Percentiles rank a stretch among this genome's conserved stretches.
phyloP scores from a whole-genome alignment of 2,113 vertebrate genomes.

The Microcebus jonahi region DNA sequence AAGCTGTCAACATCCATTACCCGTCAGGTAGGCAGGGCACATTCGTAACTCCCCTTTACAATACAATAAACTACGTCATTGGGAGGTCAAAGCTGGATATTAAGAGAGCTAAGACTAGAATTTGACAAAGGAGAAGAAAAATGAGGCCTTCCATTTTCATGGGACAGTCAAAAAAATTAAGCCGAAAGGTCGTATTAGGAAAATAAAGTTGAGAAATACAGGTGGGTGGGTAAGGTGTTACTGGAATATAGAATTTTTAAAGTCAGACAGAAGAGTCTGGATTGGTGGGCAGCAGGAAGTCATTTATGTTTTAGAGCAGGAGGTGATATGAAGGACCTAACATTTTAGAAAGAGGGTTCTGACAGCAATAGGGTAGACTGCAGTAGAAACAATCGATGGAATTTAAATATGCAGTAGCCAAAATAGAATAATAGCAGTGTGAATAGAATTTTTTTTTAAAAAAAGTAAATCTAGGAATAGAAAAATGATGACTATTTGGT shows the following conservation, averaged over 20 bases:
- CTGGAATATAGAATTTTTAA: neutral
- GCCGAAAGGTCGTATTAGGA: neutral
- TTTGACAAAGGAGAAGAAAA: neutral
- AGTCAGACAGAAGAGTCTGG: neutral
- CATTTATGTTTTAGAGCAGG: neutral
- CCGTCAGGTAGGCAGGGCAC: neutral
- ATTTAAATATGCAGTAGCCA: neutral
- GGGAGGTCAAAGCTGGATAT: neutral
- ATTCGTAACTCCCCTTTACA: neutral
- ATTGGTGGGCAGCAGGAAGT: neutral
- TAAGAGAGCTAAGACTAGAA: neutral
- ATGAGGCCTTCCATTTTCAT: neutral
- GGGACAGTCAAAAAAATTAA: neutral
- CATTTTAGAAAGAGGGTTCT: constrained; percentile 33
- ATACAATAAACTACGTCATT: neutral
- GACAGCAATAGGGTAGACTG: neutral
- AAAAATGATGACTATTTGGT: neutral
- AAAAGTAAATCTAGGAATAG: neutral
- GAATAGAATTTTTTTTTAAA: neutral
- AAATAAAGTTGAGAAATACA: constrained; percentile 14
- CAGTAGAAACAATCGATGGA: neutral
- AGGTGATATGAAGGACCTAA: neutral
- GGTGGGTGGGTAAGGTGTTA: neutral
- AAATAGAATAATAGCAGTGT: neutral
- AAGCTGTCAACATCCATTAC: neutral